A percentile compares a stretch with the other conserved stretches of the same genome.
Conservation (phyloP, 2,797 vertebrate species). For the Scleropages formosus region DNA sequence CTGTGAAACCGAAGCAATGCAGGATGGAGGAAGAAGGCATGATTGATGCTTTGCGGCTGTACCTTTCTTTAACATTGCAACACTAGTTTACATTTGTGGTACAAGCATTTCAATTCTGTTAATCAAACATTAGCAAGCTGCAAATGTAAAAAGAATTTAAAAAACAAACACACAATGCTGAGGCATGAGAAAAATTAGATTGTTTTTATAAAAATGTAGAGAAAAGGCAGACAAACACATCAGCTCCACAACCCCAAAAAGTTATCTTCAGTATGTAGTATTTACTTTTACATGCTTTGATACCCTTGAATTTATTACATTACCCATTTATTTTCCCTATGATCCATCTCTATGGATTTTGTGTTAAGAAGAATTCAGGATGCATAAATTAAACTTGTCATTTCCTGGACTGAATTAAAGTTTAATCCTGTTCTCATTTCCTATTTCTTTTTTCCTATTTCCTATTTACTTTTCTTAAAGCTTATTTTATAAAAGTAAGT, state of each 20-base stretch:
- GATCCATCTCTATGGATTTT: neutral
- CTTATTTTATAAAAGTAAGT: no score
- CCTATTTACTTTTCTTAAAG: no score
- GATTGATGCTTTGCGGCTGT: slow-evolving; percentile 23
- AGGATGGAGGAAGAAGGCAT: slow-evolving; percentile 21
- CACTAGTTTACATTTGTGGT: neutral
- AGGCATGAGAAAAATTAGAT: slow-evolving; percentile 47
- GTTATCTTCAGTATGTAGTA: neutral
- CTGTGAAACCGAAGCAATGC: slow-evolving; percentile 11
- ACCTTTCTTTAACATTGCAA: neutral
- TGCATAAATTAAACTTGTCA: neutral
- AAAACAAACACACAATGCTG: slow-evolving; percentile 44
- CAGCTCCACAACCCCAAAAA: neutral
- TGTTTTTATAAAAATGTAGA: slow-evolving; percentile 24
- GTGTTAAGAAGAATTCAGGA: neutral
- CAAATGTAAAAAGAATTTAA: slow-evolving; percentile 51
- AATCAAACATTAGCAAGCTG: slow-evolving; percentile 41
- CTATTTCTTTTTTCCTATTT: no score
- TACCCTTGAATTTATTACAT: neutral
- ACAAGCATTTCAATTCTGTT: neutral
- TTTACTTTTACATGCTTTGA: neutral
- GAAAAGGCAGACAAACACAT: neutral
- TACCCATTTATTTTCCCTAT: neutral
- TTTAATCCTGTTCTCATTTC: neutral
- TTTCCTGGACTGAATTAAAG: neutral